phyloP scores from a whole-genome alignment of 2,888 invertebrate species.

The Allophyes oxyacanthae region DNA sequence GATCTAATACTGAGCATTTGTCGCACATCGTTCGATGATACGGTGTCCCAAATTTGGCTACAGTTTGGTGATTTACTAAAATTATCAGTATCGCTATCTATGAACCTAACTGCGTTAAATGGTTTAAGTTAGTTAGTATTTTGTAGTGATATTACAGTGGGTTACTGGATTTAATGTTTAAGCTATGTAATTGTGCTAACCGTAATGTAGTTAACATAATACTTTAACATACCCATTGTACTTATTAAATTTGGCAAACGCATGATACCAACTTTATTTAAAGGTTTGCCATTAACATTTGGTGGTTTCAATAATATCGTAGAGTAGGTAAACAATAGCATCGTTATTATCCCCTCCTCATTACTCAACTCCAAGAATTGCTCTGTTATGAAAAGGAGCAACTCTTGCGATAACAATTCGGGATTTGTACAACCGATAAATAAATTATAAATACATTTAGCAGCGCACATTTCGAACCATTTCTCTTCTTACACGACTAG shows the following conservation, averaged over 20 bases:
- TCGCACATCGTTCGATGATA: constrained; percentile 46
- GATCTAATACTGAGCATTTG: constrained; percentile 42
- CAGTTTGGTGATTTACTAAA: constrained; percentile 56
- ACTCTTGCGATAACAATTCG: constrained; percentile 79
- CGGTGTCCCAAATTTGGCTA: constrained; percentile 53
- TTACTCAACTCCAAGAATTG: constrained; percentile 64
- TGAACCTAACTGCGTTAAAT: constrained; percentile 47
- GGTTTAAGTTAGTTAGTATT: constrained; percentile 45
- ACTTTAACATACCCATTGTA: no score
- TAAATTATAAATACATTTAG: constrained; percentile 89
- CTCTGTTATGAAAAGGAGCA: constrained; percentile 64
- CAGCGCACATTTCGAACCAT: constrained; percentile 83
- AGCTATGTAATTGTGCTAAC: constrained; percentile 2
- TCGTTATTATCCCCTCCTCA: constrained; percentile 54
- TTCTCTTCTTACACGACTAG: constrained; percentile 87
- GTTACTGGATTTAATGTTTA: constrained; percentile 17
- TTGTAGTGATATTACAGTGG: constrained; percentile 39
- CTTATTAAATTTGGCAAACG: no score
- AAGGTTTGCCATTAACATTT: no score
- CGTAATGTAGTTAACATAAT: no score
- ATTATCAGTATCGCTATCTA: constrained; percentile 48
- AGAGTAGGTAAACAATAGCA: constrained; percentile 35
- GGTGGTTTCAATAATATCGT: constrained; percentile 5
- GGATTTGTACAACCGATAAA: constrained; percentile 85
- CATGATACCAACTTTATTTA: no score